Percentiles rank a stretch among this genome's conserved stretches.
phyloP scores from a whole-genome alignment of 2,888 invertebrate species.

The Phortica magna region DNA sequence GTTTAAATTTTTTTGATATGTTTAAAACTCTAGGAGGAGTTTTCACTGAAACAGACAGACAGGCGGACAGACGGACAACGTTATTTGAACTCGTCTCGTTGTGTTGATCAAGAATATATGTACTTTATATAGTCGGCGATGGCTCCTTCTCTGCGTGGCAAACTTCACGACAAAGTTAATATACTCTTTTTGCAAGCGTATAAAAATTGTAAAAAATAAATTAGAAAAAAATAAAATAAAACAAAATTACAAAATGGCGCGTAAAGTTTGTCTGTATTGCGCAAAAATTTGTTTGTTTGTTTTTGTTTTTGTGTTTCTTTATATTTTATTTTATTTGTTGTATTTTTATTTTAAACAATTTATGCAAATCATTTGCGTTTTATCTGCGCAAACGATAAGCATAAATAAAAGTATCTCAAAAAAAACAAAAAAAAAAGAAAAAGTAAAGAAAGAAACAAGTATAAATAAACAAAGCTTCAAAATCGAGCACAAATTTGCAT shows the following conservation, averaged over 20 bases:
- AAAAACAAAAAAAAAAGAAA: not conserved
- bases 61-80: too few relatives aligned
- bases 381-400: slow-evolving; percentile 53
- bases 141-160: too few relatives aligned
- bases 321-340: slow-evolving; percentile 35
- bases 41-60: too few relatives aligned
- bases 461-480: slow-evolving; percentile 47
- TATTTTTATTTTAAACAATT: slow-evolving; percentile 70
- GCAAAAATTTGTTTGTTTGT: slow-evolving; percentile 37
- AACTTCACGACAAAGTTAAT: too few relatives aligned
- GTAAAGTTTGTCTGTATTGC: slow-evolving; percentile 43
- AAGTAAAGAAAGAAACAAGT: slow-evolving; percentile 50
- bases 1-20: too few relatives aligned
- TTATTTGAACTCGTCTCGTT: too few relatives aligned
- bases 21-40: too few relatives aligned
- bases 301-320: slow-evolving; percentile 32
- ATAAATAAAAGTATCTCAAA: not conserved
- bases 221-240: not conserved
- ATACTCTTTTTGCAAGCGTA: too few relatives aligned
- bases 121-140: too few relatives aligned
- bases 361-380: slow-evolving; percentile 59
- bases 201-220: not conserved
- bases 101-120: too few relatives aligned
- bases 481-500: slow-evolving; percentile 63
- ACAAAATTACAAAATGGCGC: slow-evolving; percentile 61